These are phyloP conservation scores for Macrosoma leucophasiata DNA, from an alignment of 2,888 invertebrate genomes.

Conservation along the genomic window DNA sequence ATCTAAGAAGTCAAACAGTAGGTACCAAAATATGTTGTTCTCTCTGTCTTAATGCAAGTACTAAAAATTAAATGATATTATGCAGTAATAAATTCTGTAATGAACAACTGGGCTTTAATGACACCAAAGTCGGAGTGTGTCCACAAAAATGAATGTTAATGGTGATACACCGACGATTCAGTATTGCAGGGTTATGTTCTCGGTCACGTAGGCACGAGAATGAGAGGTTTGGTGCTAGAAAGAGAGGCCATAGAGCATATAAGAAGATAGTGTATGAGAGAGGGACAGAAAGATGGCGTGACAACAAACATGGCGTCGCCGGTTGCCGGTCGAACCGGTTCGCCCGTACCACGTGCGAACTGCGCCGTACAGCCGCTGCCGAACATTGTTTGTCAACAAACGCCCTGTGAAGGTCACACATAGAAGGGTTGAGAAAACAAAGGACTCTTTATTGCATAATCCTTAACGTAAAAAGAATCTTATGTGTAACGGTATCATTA, in stretches of 20 bases:
- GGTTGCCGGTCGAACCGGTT: conserved; percentile 68
- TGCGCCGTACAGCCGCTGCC: conserved; percentile 54
- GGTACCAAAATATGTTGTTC: no score
- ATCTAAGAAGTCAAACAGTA: conserved; percentile 17
- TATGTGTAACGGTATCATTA: conserved; percentile 15
- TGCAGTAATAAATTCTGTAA: no score
- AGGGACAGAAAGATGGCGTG: conserved; percentile 58
- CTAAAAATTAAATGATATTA: no score
- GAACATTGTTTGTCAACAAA: conserved; percentile 73
- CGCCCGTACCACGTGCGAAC: conserved; percentile 63
- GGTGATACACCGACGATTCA: conserved; percentile 32
- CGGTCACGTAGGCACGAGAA: conserved; percentile 63
- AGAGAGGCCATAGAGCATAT: conserved; percentile 30
- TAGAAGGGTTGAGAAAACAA: conserved; percentile 56
- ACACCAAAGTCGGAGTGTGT: no score
- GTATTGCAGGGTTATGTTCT: conserved; percentile 58
- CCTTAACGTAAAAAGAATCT: conserved; percentile 22
- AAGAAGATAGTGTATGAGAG: conserved; percentile 41
- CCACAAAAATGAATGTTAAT: no score
- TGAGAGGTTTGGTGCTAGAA: conserved; percentile 30
- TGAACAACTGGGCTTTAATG: no score
- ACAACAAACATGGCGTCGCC: conserved; percentile 71
- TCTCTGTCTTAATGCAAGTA: no score
- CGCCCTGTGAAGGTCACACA: conserved; percentile 66
- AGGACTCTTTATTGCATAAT: conserved; percentile 50